Evolutionary conservation across 2,797 vertebrate genomes (phyloP).

Genomic region (Apodemus agrarius): DNA sequence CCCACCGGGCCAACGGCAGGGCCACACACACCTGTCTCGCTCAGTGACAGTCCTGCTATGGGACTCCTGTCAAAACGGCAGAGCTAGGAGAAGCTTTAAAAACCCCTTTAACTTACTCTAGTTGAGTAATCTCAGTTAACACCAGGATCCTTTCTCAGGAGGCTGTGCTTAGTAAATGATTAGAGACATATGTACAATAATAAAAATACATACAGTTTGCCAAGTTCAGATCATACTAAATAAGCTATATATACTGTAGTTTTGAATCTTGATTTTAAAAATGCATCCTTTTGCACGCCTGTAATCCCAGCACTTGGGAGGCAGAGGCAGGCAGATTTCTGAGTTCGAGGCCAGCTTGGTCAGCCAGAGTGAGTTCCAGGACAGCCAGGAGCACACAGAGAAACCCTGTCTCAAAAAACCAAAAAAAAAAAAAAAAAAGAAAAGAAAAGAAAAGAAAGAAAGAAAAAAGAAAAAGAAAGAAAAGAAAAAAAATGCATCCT

Average conservation of each 20-base stretch:
- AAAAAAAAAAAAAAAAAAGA: no score
- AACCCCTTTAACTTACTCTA: background rate
- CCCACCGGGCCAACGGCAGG: background rate
- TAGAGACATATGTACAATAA: background rate
- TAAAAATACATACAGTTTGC: background rate
- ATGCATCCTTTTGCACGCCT: background rate
- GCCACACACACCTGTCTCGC: background rate
- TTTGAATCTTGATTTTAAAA: background rate
- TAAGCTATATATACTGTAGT: background rate
- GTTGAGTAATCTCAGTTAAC: background rate
- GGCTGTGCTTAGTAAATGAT: background rate
- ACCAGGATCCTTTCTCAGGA: background rate
- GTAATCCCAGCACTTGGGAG: no score
- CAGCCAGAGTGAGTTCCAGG: no score
- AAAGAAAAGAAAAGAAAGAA: no score
- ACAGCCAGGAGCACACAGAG: no score
- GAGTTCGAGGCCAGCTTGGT: no score
- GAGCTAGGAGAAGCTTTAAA: background rate
- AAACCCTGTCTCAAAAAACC: no score
- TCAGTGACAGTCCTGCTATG: rapidly evolving
- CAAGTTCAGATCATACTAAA: background rate
- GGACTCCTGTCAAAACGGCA: background rate
- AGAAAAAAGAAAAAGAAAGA: no score
- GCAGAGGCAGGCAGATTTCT: no score
- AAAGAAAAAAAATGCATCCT: background rate